Conservation (phyloP, 2,888 invertebrate genomes). For the Lymantria monacha region DNA sequence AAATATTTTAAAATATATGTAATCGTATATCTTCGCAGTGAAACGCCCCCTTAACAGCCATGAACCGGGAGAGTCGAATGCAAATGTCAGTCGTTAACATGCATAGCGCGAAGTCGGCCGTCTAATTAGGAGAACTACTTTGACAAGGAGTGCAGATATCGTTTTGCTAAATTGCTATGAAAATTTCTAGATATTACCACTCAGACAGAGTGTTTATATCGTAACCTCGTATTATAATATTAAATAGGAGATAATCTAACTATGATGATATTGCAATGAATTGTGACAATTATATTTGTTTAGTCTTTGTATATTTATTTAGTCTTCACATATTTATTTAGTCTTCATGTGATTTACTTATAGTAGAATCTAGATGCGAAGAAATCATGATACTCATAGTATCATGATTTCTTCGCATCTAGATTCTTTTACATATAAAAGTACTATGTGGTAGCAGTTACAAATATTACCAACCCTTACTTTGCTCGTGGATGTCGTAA, state of each 20-base stretch:
- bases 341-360: no score
- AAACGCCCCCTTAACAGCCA: slow-evolving; percentile 27
- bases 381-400: no score
- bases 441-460: no score
- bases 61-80: slow-evolving; percentile 54
- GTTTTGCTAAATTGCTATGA: slow-evolving; percentile 51
- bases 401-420: no score
- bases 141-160: slow-evolving; percentile 59
- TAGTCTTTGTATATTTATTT: no score
- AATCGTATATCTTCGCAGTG: neutral
- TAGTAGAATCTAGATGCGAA: no score
- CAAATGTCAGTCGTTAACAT: slow-evolving; percentile 80
- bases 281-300: no score
- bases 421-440: no score
- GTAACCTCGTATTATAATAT: slow-evolving; percentile 8
- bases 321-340: no score
- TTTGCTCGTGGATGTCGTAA: no score
- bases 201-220: slow-evolving; percentile 27
- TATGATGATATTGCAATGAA: neutral
- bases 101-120: slow-evolving; percentile 74
- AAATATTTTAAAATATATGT: neutral
- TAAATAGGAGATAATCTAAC: slow-evolving; percentile 11
- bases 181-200: slow-evolving; percentile 45
- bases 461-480: no score
- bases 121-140: slow-evolving; percentile 74